phyloP scores from a whole-genome alignment of 2,797 vertebrate species.

The Gymnothorax reevesii region DNA sequence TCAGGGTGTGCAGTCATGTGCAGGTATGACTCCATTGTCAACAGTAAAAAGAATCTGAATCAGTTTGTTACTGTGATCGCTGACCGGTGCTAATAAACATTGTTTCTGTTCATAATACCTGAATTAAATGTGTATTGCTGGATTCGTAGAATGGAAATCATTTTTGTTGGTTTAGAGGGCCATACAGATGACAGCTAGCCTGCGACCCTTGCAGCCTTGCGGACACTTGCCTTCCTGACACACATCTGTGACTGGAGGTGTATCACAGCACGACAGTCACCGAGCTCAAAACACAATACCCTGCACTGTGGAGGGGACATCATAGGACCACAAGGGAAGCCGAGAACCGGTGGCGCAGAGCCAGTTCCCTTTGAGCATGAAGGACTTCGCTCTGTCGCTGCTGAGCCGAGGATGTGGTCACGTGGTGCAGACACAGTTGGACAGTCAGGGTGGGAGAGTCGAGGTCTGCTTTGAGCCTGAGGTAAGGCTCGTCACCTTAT shows the following conservation, averaged over 20 bases:
- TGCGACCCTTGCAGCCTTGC: background rate
- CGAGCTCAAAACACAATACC: background rate
- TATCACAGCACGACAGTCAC: background rate
- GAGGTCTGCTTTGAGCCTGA: conserved; percentile 77
- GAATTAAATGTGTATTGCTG: background rate
- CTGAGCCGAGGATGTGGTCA: conserved; percentile 75
- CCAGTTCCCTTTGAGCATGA: conserved; percentile 52
- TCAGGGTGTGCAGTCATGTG: too few species aligned
- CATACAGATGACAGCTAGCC: background rate
- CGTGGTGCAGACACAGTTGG: conserved; percentile 59
- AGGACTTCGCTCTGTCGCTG: conserved; percentile 70
- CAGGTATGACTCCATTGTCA: too few species aligned
- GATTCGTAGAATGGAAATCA: background rate
- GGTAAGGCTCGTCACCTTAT: conserved; percentile 54
- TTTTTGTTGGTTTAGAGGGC: background rate
- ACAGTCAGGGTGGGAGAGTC: conserved; percentile 66
- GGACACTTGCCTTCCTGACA: background rate
- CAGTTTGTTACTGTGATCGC: background rate
- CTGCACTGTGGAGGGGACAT: background rate
- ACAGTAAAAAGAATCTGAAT: too few species aligned
- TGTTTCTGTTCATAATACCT: background rate
- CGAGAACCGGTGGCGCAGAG: background rate
- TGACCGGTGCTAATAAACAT: background rate
- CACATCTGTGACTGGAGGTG: background rate
- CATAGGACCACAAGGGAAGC: background rate